Base-by-base conservation (phyloP, 2,888 invertebrate species). In the Apocheima hispidaria region DNA sequence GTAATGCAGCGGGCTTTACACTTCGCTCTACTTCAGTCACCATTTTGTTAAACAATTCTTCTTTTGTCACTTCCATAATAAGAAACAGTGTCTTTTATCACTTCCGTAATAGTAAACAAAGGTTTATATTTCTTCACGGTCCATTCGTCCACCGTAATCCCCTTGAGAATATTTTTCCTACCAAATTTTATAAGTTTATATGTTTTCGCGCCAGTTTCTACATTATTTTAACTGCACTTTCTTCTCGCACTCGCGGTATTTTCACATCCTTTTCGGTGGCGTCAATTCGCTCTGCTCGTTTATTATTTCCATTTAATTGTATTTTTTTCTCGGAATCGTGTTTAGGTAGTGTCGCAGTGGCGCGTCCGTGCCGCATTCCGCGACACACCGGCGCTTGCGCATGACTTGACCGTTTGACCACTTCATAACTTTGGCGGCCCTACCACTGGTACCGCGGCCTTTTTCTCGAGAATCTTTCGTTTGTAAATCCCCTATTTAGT, bases 331-430 rank as follows among this genome's bases (percentile, higher is more conserved):
- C 77, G 72, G 85, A 85, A 87, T 83, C 81, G 76, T 77, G 83
- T 82, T 84, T 82, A 78, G 83, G 78, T 77, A 78, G 78, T 82
- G 85, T 83, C 82, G 80, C 72, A 73, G 75, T 74, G 79, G 72
- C 80, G 81, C 81, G 81, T 79, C 80, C 78, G 78, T 79, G 79
- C 85, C 84, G 79, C 90, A 90, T 90, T 90, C 90, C 90, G 79
- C 90, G 90, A 79, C 89, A 79, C 66, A 68, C 76, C 74, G 91
- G 88, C 90, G 89, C 83, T 81, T 72, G 80, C 84, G 74, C 68
- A 56, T 66, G 71, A 73, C 78, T 78, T 79, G 81, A 84, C 82
- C 82, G 81, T 79, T 79, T 82, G 82, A 82, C 81, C 84, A 81
- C 80, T 79, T 81, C 73, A 79, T 84, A 83, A 83, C 75, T 79